Conservation (phyloP, 2,797 vertebrate genomes). For the Catamblyrhynchus diadema region DNA sequence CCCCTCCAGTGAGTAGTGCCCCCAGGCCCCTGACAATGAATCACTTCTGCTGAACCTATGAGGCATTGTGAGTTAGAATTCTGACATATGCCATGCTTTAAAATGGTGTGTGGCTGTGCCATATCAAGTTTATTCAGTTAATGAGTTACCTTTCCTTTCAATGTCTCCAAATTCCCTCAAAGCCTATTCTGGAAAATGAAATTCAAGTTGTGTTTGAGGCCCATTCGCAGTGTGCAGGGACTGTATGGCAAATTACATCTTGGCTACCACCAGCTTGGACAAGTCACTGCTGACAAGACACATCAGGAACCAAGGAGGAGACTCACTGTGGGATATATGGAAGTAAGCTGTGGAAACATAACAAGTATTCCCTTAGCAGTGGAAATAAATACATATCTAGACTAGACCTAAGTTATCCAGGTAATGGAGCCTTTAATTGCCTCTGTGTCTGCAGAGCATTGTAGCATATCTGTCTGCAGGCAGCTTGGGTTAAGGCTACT, state of each 20-base stretch:
- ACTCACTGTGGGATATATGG: neutral
- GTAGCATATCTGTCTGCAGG: neutral
- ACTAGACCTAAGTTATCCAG: neutral
- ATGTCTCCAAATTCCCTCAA: neutral
- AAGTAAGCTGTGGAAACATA: neutral
- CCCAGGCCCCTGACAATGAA: neutral
- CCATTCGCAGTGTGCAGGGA: neutral
- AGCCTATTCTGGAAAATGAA: neutral
- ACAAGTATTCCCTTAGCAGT: neutral
- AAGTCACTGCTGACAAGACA: neutral
- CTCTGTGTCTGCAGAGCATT: neutral
- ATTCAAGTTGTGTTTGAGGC: neutral
- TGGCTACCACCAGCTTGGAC: neutral
- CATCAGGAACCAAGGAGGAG: neutral
- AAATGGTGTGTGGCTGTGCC: fast-evolving
- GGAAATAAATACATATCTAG: neutral
- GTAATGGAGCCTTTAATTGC: neutral
- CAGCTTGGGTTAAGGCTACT: neutral
- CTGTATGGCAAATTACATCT: neutral
- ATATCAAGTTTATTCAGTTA: neutral
- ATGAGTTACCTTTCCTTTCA: neutral
- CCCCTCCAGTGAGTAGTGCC: neutral
- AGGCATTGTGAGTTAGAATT: fast-evolving
- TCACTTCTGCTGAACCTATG: neutral
- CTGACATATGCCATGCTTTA: neutral